Conservation (phyloP, 2,113 vertebrate species). For the Caloenas nicobarica region DNA sequence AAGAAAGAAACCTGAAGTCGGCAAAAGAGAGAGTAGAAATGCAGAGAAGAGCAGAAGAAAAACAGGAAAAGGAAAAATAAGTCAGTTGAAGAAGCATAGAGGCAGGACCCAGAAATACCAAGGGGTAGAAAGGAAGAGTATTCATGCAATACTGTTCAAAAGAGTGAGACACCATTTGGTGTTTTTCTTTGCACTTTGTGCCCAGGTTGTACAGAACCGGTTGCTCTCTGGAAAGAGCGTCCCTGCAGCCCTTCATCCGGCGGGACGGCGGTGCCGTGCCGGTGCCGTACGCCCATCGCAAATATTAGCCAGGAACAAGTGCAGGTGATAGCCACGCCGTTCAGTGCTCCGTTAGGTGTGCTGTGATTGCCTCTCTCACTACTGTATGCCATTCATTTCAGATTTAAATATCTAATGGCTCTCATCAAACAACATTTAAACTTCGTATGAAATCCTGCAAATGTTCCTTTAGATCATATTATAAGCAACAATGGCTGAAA, state of each 20-base stretch:
- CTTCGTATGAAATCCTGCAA: constrained; percentile 68
- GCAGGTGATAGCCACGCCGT: constrained; percentile 16
- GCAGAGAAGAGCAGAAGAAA: not conserved
- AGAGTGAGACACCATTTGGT: no score
- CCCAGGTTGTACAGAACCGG: not conserved
- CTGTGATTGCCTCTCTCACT: constrained; percentile 52
- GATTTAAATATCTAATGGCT: constrained; percentile 72
- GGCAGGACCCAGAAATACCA: no score
- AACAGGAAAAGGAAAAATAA: not conserved
- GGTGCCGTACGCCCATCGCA: no score
- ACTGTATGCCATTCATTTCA: not conserved
- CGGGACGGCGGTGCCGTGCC: no score
- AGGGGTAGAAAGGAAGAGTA: not conserved
- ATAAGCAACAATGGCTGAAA: constrained; percentile 71
- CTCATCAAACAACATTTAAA: constrained; percentile 76
- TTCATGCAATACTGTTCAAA: no score
- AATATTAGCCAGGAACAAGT: not conserved
- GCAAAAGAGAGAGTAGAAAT: not conserved
- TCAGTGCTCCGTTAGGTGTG: constrained; percentile 7
- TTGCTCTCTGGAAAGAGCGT: not conserved
- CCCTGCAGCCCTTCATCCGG: not conserved
- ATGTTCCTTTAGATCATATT: constrained; percentile 67
- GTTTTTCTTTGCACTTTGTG: not conserved
- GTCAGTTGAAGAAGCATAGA: not conserved
- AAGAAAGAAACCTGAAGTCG: not conserved